Base-by-base conservation (phyloP, 2,888 invertebrate species). In the Lycophotia porphyrea region DNA sequence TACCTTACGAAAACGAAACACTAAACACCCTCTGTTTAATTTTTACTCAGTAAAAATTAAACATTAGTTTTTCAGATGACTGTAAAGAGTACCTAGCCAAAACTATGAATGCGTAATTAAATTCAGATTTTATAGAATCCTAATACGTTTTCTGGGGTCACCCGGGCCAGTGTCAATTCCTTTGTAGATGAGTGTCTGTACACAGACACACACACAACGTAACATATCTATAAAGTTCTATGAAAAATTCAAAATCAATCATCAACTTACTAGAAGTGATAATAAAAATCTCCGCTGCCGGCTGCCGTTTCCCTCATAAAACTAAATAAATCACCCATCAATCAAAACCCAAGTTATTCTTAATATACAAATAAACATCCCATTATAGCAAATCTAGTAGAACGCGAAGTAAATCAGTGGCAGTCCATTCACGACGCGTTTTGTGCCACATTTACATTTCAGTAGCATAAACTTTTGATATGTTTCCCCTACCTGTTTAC, bases 401-500 rank as follows among this genome's bases (percentile, higher is more conserved):
- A 61, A 65, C 27, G 55, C 73, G 44, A 71, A 68, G 52, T 80
- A 73, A 82, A 82, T 79, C 78, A 71, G 61, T 70, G 72, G 63
- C n/a, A 24, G 71, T 74, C 61, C 82, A 82, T 84, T 82, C 84
- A 75, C 76, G 76, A 82, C 74, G 73, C 85, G 84, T 89, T 89
- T 89, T 89, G 89, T 91, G 88, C 87, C 89, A 89, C 91, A 91
- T 91, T 92, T 90, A 91, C 90, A 90, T 92, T 93, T 91, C 94
- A 90, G 94, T 94, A 94, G 94, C 94, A 89, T 93, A 91, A 93
- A 93, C 93, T 92, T 92, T 91, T 92, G 91, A 93, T 92, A 91
- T 93, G 94, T 94, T 93, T 93, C 93, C 92, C 93, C 93, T 94
- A 94, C 94, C 94, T 94, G 93, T 94, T 94, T 94, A 94, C 92